Conservation (phyloP, 2,888 invertebrate genomes). For the Hydrotaea cyrtoneurina region DNA sequence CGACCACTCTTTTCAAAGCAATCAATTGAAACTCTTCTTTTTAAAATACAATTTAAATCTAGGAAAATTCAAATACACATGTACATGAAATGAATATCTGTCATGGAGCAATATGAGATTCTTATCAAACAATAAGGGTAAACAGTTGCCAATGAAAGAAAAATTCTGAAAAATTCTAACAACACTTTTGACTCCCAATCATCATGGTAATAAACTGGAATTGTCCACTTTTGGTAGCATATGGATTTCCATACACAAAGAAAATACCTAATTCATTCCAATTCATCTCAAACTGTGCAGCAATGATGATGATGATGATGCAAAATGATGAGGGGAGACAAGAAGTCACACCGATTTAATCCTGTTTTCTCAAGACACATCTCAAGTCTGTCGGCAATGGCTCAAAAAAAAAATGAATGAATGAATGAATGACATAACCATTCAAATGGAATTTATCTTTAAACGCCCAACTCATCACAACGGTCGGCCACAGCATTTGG, state of each 20-base stretch:
- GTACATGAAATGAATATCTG: too few relatives aligned
- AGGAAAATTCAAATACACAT: too few relatives aligned
- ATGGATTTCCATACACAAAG: not conserved
- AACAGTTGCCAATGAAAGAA: too few relatives aligned
- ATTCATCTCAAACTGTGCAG: not conserved
- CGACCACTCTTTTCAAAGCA: too few relatives aligned
- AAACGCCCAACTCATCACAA: not conserved
- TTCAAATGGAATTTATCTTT: conserved; percentile 25
- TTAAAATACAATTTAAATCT: too few relatives aligned
- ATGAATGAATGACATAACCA: too few relatives aligned
- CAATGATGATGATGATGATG: not conserved
- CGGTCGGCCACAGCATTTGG: not conserved
- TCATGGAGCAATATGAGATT: too few relatives aligned
- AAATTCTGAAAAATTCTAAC: not conserved
- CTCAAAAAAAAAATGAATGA: not conserved
- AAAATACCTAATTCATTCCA: not conserved
- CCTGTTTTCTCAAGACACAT: not conserved
- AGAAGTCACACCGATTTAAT: not conserved
- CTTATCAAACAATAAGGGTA: too few relatives aligned
- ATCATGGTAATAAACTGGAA: not conserved
- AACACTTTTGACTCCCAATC: not conserved
- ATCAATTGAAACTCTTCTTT: too few relatives aligned
- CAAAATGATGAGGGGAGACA: not conserved
- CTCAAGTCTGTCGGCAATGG: not conserved
- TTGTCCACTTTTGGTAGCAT: not conserved